These are phyloP conservation scores for Microtus ochrogaster DNA, from an alignment of 2,113 vertebrate genomes.

Conservation along the genomic window DNA sequence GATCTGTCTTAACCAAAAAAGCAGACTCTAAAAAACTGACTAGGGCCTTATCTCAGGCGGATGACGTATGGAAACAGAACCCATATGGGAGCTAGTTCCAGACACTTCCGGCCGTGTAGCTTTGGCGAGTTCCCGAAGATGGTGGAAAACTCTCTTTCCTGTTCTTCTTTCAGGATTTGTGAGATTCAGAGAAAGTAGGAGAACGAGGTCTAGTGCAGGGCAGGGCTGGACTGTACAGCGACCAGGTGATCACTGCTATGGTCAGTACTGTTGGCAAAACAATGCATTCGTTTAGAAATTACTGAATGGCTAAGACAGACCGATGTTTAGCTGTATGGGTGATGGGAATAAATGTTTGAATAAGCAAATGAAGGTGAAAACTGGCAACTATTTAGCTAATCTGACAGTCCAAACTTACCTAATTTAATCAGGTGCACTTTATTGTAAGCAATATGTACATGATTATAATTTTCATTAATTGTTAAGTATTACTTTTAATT, in stretches of 20 bases:
- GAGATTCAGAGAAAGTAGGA: background rate
- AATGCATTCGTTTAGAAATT: background rate
- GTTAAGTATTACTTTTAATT: background rate
- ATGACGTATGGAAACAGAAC: background rate
- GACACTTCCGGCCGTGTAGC: background rate
- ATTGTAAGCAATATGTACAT: background rate
- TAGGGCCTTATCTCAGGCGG: background rate
- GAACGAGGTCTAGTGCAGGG: background rate
- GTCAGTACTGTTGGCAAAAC: background rate
- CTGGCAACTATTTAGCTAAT: background rate
- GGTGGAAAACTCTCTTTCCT: background rate
- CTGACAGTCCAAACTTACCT: background rate
- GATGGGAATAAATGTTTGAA: background rate
- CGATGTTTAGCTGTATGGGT: background rate
- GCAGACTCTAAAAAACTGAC: background rate
- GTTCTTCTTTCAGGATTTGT: background rate
- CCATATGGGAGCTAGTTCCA: background rate
- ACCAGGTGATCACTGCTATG: background rate
- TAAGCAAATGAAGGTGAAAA: background rate
- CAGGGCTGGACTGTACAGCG: fast-evolving
- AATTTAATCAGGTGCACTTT: conserved; percentile 15
- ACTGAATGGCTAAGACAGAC: background rate
- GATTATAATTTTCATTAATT: background rate
- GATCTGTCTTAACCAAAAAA: conserved; percentile 41
- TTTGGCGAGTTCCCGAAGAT: background rate